A percentile compares a stretch with the other conserved stretches of the same genome.
phyloP scores from a whole-genome alignment of 2,797 vertebrate genomes.

The Merluccius polli region DNA sequence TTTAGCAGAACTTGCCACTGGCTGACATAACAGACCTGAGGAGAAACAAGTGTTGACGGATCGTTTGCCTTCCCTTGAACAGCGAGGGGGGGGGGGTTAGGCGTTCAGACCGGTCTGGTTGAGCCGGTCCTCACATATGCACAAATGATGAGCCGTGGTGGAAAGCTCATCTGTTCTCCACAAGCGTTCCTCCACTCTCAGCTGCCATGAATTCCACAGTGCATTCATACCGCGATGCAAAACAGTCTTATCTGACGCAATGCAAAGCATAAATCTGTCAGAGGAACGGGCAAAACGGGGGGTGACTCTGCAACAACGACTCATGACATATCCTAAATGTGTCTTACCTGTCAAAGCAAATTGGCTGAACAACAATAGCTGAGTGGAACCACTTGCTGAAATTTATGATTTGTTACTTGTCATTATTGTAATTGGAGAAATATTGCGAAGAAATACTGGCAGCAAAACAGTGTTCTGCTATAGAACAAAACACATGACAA shows the following conservation, averaged over 20 bases:
- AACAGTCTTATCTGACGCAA: slow-evolving; percentile 1
- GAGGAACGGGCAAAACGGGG: too few species aligned
- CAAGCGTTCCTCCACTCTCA: slow-evolving; percentile 11
- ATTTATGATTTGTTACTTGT: too few species aligned
- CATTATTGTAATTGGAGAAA: too few species aligned
- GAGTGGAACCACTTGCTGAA: too few species aligned
- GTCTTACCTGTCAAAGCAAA: background rate
- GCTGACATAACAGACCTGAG: background rate
- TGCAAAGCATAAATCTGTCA: background rate
- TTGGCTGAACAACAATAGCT: background rate
- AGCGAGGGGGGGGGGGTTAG: slow-evolving; percentile 5
- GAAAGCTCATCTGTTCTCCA: slow-evolving; percentile 22
- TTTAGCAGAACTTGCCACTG: too few species aligned
- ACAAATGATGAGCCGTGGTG: slow-evolving; percentile 34
- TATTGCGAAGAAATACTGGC: too few species aligned
- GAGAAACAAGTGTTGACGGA: background rate
- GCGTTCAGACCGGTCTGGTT: slow-evolving; percentile 44
- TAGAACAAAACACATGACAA: too few species aligned
- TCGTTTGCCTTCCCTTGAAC: background rate
- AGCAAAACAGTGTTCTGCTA: too few species aligned
- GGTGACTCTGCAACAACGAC: background rate
- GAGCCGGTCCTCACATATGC: slow-evolving; percentile 45
- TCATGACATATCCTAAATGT: background rate
- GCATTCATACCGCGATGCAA: slow-evolving; percentile 20
- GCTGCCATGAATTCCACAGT: slow-evolving; percentile 34